Evolutionary conservation across 2,797 vertebrate species (phyloP), one percentile per base, ranked within the genome.

Genomic region (Acanthopagrus latus): DNA sequence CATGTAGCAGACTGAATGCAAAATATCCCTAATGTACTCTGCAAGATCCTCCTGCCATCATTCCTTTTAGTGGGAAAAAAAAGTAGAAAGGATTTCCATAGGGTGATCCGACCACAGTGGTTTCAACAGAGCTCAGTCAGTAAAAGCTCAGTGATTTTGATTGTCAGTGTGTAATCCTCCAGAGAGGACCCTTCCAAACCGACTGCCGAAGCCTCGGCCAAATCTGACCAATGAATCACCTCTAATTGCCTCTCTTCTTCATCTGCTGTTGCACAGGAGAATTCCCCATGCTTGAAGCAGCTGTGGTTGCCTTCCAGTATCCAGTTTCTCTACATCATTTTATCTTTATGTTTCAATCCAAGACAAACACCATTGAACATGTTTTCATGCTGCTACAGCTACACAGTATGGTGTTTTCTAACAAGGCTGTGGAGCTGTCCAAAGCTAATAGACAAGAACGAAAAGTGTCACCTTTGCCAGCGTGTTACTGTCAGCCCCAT

Each of bases 141-240:
- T 43, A 3, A 23, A 76, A 33, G 62, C 71, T 52, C 63, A 21
- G 16, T 67, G 58, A 76, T 57, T 76, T 25, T 46, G 11, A 64
- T n/a, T 6, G 18, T 60, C 29, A 33, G 44, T 60, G 62, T 76
- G 4, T 27, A 55, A 20, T 56, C 76, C 50, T 33, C 8, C 7
- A 18, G 7, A 51, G 54, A 66, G 25, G 25, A 55, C 17, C 47
- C 10, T 12, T 46, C 16, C 9, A 25, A 78, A 62, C 8, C 3
- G 1, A 38, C 13, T 58, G 41, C 57, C 33, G 50, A 54, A 68
- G 56, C 23, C 48, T 79, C 59, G 14, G 52, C 12, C 38, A 74
- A 69, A 69, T 38, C 21, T 20, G n/a, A 58, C 51, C 64, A 59
- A 29, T 46, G 33, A 60, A 51, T 64, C 1, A 50, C 18, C 25